These are phyloP conservation scores for Antheraea assamensis DNA, from an alignment of 2,888 invertebrate genomes.

Conservation along the genomic window DNA sequence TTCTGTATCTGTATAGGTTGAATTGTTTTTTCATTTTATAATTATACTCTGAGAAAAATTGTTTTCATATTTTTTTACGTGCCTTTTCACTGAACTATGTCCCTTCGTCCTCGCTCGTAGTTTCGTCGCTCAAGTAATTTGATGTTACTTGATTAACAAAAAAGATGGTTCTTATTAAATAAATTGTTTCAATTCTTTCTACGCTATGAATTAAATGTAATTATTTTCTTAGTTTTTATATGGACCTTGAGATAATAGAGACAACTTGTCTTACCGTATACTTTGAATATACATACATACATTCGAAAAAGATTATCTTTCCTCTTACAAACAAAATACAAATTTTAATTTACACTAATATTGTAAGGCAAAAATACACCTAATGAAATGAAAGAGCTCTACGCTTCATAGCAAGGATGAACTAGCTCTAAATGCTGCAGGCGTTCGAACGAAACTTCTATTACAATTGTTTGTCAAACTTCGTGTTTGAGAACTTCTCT, in stretches of 20 bases:
- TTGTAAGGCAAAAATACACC: not conserved
- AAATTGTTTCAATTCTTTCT: not conserved
- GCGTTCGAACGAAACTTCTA: constrained; percentile 1
- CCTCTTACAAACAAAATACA: not conserved
- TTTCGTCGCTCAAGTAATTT: not conserved
- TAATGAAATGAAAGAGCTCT: not conserved
- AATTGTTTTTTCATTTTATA: too few species aligned
- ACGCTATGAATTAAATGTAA: too few species aligned
- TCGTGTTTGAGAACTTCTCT: not conserved
- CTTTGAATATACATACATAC: too few species aligned
- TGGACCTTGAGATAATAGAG: too few species aligned
- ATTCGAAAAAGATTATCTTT: too few species aligned
- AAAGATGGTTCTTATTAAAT: not conserved
- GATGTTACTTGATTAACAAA: not conserved
- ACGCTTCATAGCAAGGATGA: not conserved
- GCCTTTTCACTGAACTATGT: too few species aligned
- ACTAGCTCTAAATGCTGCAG: not conserved
- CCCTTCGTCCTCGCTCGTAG: too few species aligned
- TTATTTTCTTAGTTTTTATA: too few species aligned
- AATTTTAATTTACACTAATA: not conserved
- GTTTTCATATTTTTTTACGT: too few species aligned
- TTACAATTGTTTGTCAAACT: not conserved
- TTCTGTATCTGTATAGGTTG: too few species aligned
- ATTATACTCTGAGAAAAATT: too few species aligned
- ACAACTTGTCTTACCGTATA: too few species aligned